Conservation (phyloP, 64 coral and sea anemone genomes). For the Pachyseris speciosa region DNA sequence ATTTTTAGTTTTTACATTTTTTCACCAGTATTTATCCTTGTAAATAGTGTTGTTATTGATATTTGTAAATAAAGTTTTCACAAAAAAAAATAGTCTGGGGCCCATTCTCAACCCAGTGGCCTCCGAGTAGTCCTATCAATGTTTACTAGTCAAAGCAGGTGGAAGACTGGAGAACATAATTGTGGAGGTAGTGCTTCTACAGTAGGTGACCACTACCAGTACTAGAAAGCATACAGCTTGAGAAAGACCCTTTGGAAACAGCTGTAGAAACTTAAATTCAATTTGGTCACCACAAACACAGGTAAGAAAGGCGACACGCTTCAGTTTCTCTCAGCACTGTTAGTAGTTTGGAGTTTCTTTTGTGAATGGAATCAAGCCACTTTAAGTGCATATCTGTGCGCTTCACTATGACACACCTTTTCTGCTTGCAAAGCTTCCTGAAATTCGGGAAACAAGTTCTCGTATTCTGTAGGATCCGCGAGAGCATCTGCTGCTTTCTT, state of each 20-base stretch:
- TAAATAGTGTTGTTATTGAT: too few species aligned
- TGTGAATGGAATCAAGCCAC: slow-evolving; percentile 22
- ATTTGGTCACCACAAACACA: slow-evolving; percentile 7
- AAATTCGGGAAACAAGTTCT: slow-evolving; percentile 97
- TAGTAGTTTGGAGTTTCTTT: not conserved
- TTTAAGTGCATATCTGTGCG: not conserved
- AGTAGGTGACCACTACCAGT: too few species aligned
- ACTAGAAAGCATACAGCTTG: not conserved
- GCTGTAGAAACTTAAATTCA: slow-evolving; percentile 5
- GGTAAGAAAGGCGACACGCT: slow-evolving; percentile 37
- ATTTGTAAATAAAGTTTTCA: too few species aligned
- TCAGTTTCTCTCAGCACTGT: slow-evolving; percentile 29
- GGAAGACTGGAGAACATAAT: too few species aligned
- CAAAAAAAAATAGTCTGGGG: too few species aligned
- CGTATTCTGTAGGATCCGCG: slow-evolving; percentile 93
- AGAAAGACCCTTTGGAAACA: too few species aligned
- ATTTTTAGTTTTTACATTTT: too few species aligned
- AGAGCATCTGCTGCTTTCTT: slow-evolving; percentile 94
- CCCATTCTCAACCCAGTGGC: too few species aligned
- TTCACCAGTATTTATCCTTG: too few species aligned
- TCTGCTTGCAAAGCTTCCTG: slow-evolving; percentile 95
- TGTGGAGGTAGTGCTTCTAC: too few species aligned
- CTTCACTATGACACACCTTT: slow-evolving; percentile 67
- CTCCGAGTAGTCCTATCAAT: too few species aligned
- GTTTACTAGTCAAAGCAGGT: too few species aligned